These are phyloP conservation scores for Capricornis sumatraensis DNA, from an alignment of 2,113 vertebrate species.

Conservation along the genomic window DNA sequence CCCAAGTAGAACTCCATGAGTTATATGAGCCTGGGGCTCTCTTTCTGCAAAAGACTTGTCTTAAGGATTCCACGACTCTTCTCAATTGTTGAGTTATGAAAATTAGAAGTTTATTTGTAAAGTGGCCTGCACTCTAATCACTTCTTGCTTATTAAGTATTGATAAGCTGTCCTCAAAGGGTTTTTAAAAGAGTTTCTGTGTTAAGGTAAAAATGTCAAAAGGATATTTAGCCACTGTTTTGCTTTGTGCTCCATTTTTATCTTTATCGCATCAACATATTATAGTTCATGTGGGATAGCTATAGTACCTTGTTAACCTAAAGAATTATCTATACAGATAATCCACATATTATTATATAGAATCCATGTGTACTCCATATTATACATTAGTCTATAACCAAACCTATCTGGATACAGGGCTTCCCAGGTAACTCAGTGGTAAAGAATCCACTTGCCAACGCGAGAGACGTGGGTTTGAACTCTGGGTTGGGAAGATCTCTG, in stretches of 20 bases:
- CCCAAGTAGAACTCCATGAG: not conserved
- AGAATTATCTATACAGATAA: not conserved
- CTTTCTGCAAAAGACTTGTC: slow-evolving; percentile 39
- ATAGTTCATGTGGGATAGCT: not conserved
- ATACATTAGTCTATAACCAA: not conserved
- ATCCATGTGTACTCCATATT: not conserved
- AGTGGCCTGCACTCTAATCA: not conserved
- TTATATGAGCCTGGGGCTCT: not conserved
- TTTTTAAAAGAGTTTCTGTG: not conserved
- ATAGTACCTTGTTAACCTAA: not conserved
- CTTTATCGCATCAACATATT: not conserved
- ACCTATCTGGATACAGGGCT: not conserved
- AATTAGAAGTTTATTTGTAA: slow-evolving; percentile 20
- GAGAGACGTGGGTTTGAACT: not conserved
- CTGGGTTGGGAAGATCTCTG: not conserved
- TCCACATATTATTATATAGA: not conserved
- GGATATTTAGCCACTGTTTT: not conserved
- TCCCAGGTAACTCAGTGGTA: not conserved
- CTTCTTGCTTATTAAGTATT: not conserved
- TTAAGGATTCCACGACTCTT: not conserved
- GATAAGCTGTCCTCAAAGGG: not conserved
- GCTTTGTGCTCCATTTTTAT: not conserved
- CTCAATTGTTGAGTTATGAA: slow-evolving; percentile 20
- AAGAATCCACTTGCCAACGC: not conserved
- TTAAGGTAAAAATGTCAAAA: not conserved